Evolutionary conservation across 2,113 vertebrate species (phyloP).

Genomic region (Gnathonemus longibarbis): DNA sequence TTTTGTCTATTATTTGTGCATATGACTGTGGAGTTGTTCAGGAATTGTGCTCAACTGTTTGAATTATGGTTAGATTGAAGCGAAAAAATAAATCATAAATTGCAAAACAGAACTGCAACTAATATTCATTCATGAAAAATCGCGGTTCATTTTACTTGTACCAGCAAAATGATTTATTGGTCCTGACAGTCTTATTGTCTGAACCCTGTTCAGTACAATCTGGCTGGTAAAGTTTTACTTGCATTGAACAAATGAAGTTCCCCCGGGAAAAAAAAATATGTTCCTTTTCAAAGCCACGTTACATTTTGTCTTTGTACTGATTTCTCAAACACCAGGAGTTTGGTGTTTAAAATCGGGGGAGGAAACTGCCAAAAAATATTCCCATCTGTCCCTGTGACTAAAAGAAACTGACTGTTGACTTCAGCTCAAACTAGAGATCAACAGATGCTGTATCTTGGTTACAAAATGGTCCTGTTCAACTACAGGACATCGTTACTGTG

Average conservation of each 20-base stretch:
- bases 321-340: conserved; percentile 50
- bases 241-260: not conserved
- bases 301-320: conserved; percentile 39
- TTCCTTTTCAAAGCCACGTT: conserved; percentile 21
- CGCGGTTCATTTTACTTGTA: not conserved
- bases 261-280: not conserved
- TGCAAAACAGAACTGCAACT: not conserved
- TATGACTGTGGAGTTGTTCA: not conserved
- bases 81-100: not conserved
- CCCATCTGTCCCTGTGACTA: conserved; percentile 38
- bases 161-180: not conserved
- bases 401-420: conserved; percentile 26
- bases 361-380: not conserved
- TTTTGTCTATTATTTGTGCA: not conserved
- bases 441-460: conserved; percentile 11
- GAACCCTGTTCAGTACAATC: not conserved
- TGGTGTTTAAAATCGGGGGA: conserved; percentile 15
- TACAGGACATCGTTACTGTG: not conserved
- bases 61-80: not conserved
- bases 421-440: not conserved
- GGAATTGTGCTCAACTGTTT: not conserved
- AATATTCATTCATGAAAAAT: not conserved
- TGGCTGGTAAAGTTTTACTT: not conserved
- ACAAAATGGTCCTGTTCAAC: conserved; percentile 4
- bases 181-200: not conserved